phyloP scores from a whole-genome alignment of 2,797 vertebrate species.

The Acestrorhynchus altus region DNA sequence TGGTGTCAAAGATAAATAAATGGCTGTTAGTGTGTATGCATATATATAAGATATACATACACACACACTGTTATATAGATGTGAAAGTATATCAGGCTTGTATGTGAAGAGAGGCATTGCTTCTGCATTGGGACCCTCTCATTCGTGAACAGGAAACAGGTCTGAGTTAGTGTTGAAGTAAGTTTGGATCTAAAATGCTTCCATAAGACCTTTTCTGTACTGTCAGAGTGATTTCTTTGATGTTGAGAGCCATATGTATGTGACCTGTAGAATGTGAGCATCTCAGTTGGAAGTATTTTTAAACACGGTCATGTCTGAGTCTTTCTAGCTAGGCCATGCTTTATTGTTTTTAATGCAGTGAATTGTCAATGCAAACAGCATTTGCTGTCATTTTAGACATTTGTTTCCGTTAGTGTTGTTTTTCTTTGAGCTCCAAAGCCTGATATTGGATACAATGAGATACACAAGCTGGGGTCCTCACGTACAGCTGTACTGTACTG shows the following conservation, averaged over 20 bases:
- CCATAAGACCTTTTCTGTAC: neutral
- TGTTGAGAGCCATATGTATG: conserved; percentile 8
- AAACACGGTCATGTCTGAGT: neutral
- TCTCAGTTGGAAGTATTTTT: neutral
- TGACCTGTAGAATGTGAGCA: conserved; percentile 6
- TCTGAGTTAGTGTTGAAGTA: neutral
- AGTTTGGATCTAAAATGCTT: conserved; percentile 11
- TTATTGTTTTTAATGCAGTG: neutral
- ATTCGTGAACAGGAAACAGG: neutral
- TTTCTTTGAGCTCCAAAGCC: conserved; percentile 9
- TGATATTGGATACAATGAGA: neutral
- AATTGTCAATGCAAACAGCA: neutral
- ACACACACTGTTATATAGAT: conserved; percentile 25
- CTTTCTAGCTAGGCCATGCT: neutral
- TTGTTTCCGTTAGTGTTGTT: neutral
- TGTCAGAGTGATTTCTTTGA: neutral
- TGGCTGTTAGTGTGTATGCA: conserved; percentile 15
- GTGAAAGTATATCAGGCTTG: conserved; percentile 21
- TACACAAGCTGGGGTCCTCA: neutral
- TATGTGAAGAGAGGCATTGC: neutral
- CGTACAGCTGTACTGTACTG: neutral
- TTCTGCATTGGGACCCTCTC: neutral
- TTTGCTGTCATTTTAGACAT: neutral
- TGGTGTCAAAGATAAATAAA: conserved; percentile 29
- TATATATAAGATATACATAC: conserved; percentile 23